Evolutionary conservation across 2,888 invertebrate species (phyloP), one percentile per base, ranked within the genome.

Genomic region (Agrotis clavis): DNA sequence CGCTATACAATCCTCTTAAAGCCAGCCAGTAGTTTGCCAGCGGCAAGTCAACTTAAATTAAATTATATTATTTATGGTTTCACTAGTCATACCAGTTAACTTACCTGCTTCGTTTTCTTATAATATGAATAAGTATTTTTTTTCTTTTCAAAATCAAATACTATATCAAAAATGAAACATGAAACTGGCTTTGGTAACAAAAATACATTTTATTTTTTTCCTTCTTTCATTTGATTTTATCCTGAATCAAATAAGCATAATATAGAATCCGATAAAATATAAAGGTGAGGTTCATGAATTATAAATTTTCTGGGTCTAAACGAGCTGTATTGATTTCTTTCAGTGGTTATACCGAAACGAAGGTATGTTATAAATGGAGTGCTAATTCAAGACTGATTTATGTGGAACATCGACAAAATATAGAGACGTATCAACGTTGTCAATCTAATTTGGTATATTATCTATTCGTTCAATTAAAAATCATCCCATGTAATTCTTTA

Each of bases 251-350:
- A 71, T 77, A 76, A 66, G 30, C 67, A 63, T 62, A 70, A 63
- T 62, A 70, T 56, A n/a, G 25, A 71, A 77, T 62, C 19, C 21
- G 63, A 65, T 77, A 56, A 69, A 80, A 77, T 65, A 48, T 62
- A 66, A 71, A 65, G 47, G 68, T 71, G 56, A 71, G 35, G 35
- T 63, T 82, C 69, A 67, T 83, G 73, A 79, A 83, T 76, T 79
- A 74, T 74, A 74, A 63, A 81, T 77, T 47, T 60, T 35, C 72
- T 60, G 45, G 60, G 62, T 57, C 60, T 67, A 69, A 77, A 70
- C 61, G 68, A 76, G 67, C 68, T 60, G 21, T 83, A 83, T 83
- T 73, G 82, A 81, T 81, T 77, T 77, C 62, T 50, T 11, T 56
- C 41, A 48, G 19, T 50, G 18, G 51, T 21, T 59, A 61, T 60